Conservation (phyloP, 2,888 invertebrate species). For the Tethea ocularis region DNA sequence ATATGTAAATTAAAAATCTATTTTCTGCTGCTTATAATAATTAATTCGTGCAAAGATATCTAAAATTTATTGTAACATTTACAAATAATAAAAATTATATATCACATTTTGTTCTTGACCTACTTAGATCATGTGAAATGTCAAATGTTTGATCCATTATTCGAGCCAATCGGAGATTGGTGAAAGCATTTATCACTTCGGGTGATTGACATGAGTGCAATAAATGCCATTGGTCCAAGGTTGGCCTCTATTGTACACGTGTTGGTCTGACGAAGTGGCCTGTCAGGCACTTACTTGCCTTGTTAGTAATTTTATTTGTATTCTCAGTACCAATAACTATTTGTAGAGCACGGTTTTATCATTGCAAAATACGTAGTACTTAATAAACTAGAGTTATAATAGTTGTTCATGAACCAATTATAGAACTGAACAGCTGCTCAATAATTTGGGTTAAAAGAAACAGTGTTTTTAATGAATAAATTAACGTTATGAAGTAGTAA, state of each 20-base stretch:
- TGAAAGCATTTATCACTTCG: slow-evolving; percentile 61
- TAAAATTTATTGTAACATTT: not conserved
- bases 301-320: slow-evolving; percentile 10
- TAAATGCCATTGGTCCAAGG: slow-evolving; percentile 74
- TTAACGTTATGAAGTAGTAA: too few species aligned
- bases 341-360: not conserved
- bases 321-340: not conserved
- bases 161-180: slow-evolving; percentile 38
- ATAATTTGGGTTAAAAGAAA: not conserved
- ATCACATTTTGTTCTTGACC: slow-evolving; percentile 63
- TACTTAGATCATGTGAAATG: slow-evolving; percentile 63
- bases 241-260: slow-evolving; percentile 51
- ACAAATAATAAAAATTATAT: slow-evolving; percentile 4
- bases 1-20: not conserved
- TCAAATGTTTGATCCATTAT: slow-evolving; percentile 58
- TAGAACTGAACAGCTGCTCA: not conserved
- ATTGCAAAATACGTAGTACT: slow-evolving; percentile 4
- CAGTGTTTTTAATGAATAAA: too few species aligned
- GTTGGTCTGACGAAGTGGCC: slow-evolving; percentile 22
- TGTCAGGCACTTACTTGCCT: slow-evolving; percentile 6
- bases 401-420: not conserved
- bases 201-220: slow-evolving; percentile 65
- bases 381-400: not conserved
- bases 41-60: not conserved
- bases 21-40: not conserved